Percentiles rank a stretch among this genome's conserved stretches.
Evolutionary conservation across 2,113 vertebrate species (phyloP).

Genomic region (Rattus norvegicus): GRCr8 NC_086039.1:76166001-76166500

Average conservation of each 20-base stretch:
- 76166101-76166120: neutral
- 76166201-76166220: neutral
- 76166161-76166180: neutral
- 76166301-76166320: neutral
- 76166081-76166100: neutral
- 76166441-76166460: neutral
- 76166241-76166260: neutral
- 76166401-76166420: neutral
- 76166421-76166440: neutral
- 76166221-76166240: neutral
- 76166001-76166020: conserved; percentile 23
- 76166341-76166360: neutral
- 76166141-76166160: conserved; percentile 17
- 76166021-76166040: neutral
- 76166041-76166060: neutral
- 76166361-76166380: neutral
- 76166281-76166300: neutral
- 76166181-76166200: neutral
- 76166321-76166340: conserved; percentile 24
- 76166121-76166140: conserved; percentile 1
- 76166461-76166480: neutral
- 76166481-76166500: neutral
- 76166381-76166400: neutral
- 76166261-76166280: neutral
- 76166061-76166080: conserved; percentile 9